Evolutionary conservation across 2,888 invertebrate genomes (phyloP).

Genomic region (Ormyrus pomaceus): DNA sequence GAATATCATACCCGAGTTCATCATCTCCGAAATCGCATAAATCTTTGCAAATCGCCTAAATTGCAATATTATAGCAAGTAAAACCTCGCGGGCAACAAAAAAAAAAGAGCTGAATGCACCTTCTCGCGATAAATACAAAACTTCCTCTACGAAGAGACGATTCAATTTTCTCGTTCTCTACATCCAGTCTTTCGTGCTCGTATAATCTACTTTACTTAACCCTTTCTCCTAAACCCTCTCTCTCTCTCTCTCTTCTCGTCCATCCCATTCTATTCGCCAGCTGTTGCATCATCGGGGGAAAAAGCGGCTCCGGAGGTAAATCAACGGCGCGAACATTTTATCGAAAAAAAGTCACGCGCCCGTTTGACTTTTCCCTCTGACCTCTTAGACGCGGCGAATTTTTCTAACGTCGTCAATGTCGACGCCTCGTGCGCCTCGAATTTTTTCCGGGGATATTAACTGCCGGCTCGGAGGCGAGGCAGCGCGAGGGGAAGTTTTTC

Average conservation of each 20-base stretch:
- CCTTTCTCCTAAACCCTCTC: conserved; percentile 1
- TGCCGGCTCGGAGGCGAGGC: too few relatives aligned
- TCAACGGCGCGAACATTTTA: conserved; percentile 62
- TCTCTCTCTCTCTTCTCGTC: neutral
- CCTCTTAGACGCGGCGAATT: neutral
- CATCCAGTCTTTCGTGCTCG: neutral
- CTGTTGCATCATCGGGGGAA: conserved; percentile 39
- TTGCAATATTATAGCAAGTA: too few relatives aligned
- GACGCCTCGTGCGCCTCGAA: too few relatives aligned
- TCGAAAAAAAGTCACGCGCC: conserved; percentile 53
- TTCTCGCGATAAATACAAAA: too few relatives aligned
- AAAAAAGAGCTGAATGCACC: too few relatives aligned
- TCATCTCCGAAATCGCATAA: too few relatives aligned
- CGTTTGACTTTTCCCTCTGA: neutral
- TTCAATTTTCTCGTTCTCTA: conserved; percentile 31
- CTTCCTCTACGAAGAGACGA: conserved; percentile 9
- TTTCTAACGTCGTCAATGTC: neutral
- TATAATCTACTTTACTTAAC: conserved; percentile 38
- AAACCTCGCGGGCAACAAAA: too few relatives aligned
- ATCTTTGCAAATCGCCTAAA: too few relatives aligned
- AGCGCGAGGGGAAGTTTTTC: too few relatives aligned
- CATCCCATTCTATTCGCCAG: neutral
- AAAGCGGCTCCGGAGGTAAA: conserved; percentile 53
- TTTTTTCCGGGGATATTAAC: too few relatives aligned
- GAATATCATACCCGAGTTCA: too few relatives aligned